Base-by-base conservation (phyloP, 1,140 invertebrate species). In the Euwallacea similis region DNA sequence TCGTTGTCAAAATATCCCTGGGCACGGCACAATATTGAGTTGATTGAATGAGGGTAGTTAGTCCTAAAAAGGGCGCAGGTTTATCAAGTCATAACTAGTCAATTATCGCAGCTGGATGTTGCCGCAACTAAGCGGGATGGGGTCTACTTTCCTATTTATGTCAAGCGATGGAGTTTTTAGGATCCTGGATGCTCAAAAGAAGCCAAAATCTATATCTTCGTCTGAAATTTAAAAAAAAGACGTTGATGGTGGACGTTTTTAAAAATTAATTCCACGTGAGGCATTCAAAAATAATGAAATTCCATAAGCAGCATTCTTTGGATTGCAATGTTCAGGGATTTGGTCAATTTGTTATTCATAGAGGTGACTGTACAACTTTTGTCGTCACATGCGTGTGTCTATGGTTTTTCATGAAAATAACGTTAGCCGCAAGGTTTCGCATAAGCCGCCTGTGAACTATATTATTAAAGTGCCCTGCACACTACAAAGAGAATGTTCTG, bases 401-500 rank as follows among this genome's bases (percentile, higher is more conserved):
- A 33, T 33, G 21, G 21, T 33, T 33, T 33, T 33, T 33, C 21
- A 33, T 33, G 16, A 56, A 56, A 21, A 9, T 13, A 56, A 56
- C 54, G 11, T 21, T 56, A 56, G 16, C 54, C n/a, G 54, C 54
- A 56, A 56, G 54, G 16, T 10, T 50, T 50, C 46, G 16, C n/a
- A 56, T 15, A 56, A 56, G 9, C 16, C 8, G 9, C 16, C 54
- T n/a, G 16, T 47, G 42, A 63, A 62, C 10, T 66, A 68, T 66
- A 66, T 66, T 66, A 68, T 68, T 68, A 59, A 66, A 46, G 50
- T 42, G 50, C 47, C 42, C 56, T 66, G 15, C 42, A 58, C 54
- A 68, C 56, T 68, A 60, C 44, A 68, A 68, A 68, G 66, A 68
- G 66, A 68, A 68, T 56, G 66, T 68, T 60, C 43, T 60, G 66